Evolutionary conservation across 2,113 vertebrate species (phyloP), one percentile per base, ranked within the genome.

Genomic region (Larimichthys crocea): DNA sequence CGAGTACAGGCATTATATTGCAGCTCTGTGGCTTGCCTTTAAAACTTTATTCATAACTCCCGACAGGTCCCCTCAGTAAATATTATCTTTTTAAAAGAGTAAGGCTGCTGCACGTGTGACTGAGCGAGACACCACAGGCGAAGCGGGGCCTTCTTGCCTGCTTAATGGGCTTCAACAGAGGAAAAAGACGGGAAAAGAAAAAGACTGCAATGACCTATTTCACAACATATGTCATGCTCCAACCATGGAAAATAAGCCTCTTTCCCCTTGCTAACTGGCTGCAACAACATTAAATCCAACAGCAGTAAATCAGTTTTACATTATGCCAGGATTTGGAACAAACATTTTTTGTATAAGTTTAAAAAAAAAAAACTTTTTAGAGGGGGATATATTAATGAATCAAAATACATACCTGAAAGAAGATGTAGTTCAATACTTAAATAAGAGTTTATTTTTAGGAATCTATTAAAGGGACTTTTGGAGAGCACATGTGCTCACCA

Each of bases 231-330:
- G 87, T 88, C 85, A 88, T 31, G 83, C 76, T 82, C 84, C 71
- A 67, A 61, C 84, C 81, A 82, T 78, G 91, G 92, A 93, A 92
- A 93, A 91, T 87, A 89, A 84, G 90, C 52, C 76, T 79, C 76
- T 83, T 85, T 89, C 74, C 87, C 48, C 40, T 77, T 44, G 48
- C 84, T 90, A 84, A 86, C 80, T 87, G 85, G 66, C 88, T 84
- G 80, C 78, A 91, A 87, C 88, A 88, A 92, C 90, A 89, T 76
- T 76, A 31, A 79, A 11, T 67, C 78, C 71, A 73, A 71, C 57
- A 46, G 79, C 65, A 66, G 61, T 91, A 93, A 91, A 93, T 91
- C 86, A 86, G 68, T 80, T 93, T 89, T 80, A 93, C 81, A 86
- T 77, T 59, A 70, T 59, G 74, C 59, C 74, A 76, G 35, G 53